phyloP scores from a whole-genome alignment of 2,113 vertebrate genomes.

The Okapia johnstoni region DNA sequence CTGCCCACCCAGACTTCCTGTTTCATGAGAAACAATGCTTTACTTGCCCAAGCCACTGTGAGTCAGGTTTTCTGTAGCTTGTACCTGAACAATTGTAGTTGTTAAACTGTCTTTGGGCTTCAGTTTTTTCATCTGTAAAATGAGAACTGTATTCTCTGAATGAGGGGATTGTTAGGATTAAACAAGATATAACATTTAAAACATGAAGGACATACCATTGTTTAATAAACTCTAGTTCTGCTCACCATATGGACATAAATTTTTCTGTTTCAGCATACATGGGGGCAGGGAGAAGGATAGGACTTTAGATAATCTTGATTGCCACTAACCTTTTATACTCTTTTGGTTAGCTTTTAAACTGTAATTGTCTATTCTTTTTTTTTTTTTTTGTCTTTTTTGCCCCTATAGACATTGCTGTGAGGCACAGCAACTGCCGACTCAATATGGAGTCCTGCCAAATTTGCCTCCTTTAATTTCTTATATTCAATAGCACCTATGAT shows the following conservation, averaged over 20 bases:
- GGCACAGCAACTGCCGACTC: background rate
- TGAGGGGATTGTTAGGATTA: background rate
- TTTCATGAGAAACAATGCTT: background rate
- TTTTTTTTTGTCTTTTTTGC: background rate
- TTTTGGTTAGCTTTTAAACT: background rate
- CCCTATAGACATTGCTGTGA: background rate
- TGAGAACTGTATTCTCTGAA: background rate
- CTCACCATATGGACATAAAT: background rate
- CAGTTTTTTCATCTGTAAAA: conserved; percentile 19
- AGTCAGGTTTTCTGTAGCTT: background rate
- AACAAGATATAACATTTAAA: background rate
- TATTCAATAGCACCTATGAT: background rate
- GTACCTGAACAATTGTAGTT: background rate
- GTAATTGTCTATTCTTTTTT: background rate
- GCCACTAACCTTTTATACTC: background rate
- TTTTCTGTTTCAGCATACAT: background rate
- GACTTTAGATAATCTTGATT: background rate
- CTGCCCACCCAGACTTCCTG: background rate
- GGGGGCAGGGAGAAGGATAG: background rate
- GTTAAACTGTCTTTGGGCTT: background rate
- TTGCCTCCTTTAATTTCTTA: background rate
- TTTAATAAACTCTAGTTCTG: background rate
- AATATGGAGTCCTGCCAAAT: background rate
- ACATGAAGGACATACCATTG: background rate
- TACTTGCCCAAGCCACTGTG: background rate